Evolutionary conservation across 2,113 vertebrate species (phyloP).

Genomic region (Sterrhoptilus dennistouni): DNA sequence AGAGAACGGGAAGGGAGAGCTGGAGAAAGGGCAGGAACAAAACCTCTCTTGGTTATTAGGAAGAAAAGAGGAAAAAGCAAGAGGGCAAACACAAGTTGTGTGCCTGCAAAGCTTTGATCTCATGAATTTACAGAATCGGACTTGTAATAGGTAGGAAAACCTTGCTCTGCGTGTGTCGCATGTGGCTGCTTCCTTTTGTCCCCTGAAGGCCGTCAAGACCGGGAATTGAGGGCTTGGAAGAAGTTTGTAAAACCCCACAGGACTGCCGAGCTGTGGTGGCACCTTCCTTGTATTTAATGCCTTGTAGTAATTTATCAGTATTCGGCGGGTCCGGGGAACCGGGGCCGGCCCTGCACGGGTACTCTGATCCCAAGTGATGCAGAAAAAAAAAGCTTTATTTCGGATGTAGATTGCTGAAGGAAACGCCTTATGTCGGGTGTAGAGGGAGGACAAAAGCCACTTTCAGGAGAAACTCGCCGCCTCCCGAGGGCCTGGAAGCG

Average conservation of each 20-base stretch:
- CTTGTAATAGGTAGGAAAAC: not conserved
- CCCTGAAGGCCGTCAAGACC: accelerated
- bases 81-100: not conserved
- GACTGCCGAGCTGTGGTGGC: accelerated
- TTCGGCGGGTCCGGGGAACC: accelerated
- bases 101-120: not conserved
- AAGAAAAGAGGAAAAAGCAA: not conserved
- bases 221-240: accelerated
- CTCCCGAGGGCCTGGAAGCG: accelerated
- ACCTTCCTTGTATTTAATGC: accelerated
- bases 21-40: not conserved
- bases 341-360: accelerated
- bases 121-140: not conserved
- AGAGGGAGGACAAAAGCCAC: accelerated
- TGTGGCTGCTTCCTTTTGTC: not conserved
- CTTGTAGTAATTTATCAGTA: too few species aligned
- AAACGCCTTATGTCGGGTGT: accelerated
- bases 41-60: not conserved
- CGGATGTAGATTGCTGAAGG: accelerated
- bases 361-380: accelerated
- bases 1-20: not conserved
- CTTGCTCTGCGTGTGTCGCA: not conserved
- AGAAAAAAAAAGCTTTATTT: too few species aligned
- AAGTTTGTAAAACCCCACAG: accelerated
- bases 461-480: accelerated